phyloP scores from a whole-genome alignment of 2,888 invertebrate species.

The Hydroisotoma schaefferi region DNA sequence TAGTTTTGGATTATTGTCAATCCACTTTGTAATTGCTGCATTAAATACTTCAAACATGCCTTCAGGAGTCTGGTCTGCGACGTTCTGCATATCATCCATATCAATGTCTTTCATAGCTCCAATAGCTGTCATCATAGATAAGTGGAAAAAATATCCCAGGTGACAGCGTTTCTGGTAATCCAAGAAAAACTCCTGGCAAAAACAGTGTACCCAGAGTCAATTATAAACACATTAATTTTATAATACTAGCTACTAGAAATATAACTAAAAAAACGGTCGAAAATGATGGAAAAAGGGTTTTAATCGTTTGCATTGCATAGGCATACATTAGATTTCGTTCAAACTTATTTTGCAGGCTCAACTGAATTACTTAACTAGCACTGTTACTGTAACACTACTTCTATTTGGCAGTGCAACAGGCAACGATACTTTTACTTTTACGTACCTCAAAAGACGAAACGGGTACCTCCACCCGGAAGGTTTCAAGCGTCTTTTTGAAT shows the following conservation, averaged over 20 bases:
- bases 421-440: no score
- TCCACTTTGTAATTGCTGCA: slow-evolving; percentile 20
- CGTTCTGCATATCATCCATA: background rate
- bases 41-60: slow-evolving; percentile 7
- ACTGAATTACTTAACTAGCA: no score
- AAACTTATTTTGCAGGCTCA: no score
- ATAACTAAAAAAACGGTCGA: background rate
- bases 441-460: slow-evolving; percentile 3
- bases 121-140: slow-evolving; percentile 14
- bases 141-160: slow-evolving; percentile 20
- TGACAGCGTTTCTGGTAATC: background rate
- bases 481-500: slow-evolving; percentile 4
- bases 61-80: background rate
- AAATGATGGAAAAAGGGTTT: no score
- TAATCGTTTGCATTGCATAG: no score
- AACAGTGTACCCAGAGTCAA: background rate
- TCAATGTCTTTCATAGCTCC: slow-evolving; percentile 16
- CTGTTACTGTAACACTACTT: background rate
- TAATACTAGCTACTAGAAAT: background rate
- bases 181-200: background rate
- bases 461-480: background rate
- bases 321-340: no score
- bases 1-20: slow-evolving; percentile 16
- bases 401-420: background rate
- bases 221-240: background rate